Conservation (phyloP, 2,888 invertebrate species). For the Drosophila limbata region DNA sequence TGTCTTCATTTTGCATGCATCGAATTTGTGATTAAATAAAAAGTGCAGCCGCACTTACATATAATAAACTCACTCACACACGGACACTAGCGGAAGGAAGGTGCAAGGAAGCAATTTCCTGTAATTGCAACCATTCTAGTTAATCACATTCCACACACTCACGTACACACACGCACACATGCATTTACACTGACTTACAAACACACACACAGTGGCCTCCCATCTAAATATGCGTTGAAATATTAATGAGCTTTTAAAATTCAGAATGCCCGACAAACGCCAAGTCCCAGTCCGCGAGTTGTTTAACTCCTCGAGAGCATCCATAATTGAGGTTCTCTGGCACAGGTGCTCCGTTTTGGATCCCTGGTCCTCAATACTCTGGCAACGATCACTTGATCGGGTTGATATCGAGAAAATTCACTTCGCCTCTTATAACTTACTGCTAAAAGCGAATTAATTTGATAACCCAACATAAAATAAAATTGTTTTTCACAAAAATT, state of each 20-base stretch:
- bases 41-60: conserved; percentile 76
- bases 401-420: conserved; percentile 13
- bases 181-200: conserved; percentile 1
- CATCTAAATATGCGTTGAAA: conserved; percentile 73
- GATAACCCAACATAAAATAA: conserved; percentile 40
- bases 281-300: conserved; percentile 16
- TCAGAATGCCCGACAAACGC: conserved; percentile 36
- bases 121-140: conserved; percentile 84
- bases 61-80: conserved; percentile 57
- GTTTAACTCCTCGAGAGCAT: conserved; percentile 20
- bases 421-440: conserved; percentile 30
- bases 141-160: conserved; percentile 66
- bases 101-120: conserved; percentile 84
- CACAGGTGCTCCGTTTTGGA: conserved; percentile 21
- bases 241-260: conserved; percentile 75
- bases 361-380: conserved; percentile 22
- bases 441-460: conserved; percentile 46
- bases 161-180: conserved; percentile 13
- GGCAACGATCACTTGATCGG: conserved; percentile 22
- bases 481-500: conserved; percentile 38
- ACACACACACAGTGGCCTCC: conserved; percentile 43
- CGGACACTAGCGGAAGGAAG: conserved; percentile 65
- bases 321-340: conserved; percentile 51
- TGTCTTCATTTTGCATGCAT: conserved; percentile 81
- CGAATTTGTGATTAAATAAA: conserved; percentile 76